Conservation (phyloP, 2,113 vertebrate genomes). For the Telmatochromis sp. region DNA sequence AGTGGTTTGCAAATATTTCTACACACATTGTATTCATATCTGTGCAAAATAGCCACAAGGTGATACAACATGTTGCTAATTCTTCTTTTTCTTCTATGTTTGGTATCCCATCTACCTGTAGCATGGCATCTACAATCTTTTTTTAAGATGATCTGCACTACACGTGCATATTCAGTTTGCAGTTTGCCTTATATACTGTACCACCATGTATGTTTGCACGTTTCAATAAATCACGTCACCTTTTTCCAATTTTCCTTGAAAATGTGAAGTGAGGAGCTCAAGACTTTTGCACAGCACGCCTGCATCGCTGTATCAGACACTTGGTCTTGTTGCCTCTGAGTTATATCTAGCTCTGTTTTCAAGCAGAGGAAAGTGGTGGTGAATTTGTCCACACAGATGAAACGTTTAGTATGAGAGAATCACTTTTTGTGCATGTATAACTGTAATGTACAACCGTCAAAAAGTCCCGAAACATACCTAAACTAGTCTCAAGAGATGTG, state of each 20-base stretch:
- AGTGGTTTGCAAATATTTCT: neutral
- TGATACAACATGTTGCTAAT: rapidly evolving
- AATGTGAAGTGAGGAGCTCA: neutral
- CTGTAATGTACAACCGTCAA: rapidly evolving
- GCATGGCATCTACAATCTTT: neutral
- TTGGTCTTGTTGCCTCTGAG: neutral
- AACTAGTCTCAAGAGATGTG: neutral
- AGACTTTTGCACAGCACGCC: neutral
- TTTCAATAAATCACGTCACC: rapidly evolving
- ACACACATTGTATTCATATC: neutral
- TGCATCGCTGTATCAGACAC: neutral
- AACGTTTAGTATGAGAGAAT: rapidly evolving
- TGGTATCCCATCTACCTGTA: neutral
- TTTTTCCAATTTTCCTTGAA: rapidly evolving
- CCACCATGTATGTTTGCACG: neutral
- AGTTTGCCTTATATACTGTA: neutral
- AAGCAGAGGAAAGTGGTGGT: neutral
- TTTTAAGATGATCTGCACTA: neutral
- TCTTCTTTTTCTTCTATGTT: neutral
- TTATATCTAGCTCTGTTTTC: neutral
- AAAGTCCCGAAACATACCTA: neutral
- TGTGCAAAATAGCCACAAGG: rapidly evolving
- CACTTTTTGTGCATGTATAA: neutral
- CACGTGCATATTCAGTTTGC: rapidly evolving
- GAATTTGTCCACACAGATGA: neutral